Evolutionary conservation across 2,113 vertebrate species (phyloP).

Genomic region (Falcunculus frontatus): DNA sequence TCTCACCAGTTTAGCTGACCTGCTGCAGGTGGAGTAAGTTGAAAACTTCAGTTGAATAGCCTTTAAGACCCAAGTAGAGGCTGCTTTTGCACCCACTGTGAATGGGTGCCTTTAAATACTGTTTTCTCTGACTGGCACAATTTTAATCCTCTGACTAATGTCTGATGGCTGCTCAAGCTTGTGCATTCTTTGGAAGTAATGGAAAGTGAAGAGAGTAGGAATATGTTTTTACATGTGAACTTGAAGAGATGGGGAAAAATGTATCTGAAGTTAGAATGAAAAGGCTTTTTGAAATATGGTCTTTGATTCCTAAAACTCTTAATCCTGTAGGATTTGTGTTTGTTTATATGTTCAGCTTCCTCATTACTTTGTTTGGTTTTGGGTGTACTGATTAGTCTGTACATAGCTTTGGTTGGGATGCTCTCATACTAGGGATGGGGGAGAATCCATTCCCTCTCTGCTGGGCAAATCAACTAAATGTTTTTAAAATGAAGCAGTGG

Average conservation of each 20-base stretch:
- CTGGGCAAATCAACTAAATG: background rate
- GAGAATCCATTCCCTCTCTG: background rate
- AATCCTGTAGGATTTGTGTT: constrained; percentile 17
- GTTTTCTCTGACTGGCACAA: background rate
- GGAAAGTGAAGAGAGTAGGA: background rate
- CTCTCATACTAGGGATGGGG: background rate
- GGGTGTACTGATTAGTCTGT: background rate
- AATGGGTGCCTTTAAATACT: background rate
- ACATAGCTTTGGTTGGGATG: background rate
- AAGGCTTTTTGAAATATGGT: background rate
- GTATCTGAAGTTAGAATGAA: background rate
- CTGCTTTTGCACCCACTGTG: background rate
- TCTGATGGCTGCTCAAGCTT: background rate
- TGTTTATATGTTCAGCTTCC: constrained; percentile 19
- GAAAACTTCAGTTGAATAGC: background rate
- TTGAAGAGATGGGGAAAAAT: background rate
- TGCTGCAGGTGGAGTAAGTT: background rate
- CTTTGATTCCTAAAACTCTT: constrained; percentile 6
- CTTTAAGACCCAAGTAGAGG: background rate
- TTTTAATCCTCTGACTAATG: background rate
- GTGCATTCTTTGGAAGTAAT: background rate
- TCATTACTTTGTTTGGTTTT: constrained; percentile 31
- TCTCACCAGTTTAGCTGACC: background rate
- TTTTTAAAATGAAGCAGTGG: background rate
- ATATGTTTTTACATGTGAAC: background rate